Percentiles rank a stretch among this genome's conserved stretches.
These are phyloP conservation scores for Clarias fuscus DNA, from an alignment of 2,797 vertebrate genomes.

Conservation along the genomic window DNA sequence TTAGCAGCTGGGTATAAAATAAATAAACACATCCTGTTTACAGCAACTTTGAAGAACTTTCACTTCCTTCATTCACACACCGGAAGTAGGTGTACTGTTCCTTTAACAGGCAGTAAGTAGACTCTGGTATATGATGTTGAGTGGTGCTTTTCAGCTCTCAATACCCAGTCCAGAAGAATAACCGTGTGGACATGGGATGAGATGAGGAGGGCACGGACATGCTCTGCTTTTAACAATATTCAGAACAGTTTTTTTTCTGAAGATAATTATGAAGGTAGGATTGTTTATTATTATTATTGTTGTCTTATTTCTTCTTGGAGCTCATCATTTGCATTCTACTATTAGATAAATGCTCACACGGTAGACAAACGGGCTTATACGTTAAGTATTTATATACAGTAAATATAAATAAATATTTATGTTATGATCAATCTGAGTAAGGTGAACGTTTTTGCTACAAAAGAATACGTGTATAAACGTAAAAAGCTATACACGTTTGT, in stretches of 20 bases:
- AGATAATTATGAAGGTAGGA: constrained; percentile 31
- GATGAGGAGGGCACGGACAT: neutral
- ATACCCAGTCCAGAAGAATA: neutral
- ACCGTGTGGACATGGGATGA: neutral
- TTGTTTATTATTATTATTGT: neutral
- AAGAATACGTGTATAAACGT: neutral
- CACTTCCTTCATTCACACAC: constrained; percentile 20
- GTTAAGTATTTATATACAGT: neutral
- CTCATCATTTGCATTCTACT: neutral
- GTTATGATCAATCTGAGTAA: neutral
- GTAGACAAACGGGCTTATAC: neutral
- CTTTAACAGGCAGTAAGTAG: constrained; percentile 50
- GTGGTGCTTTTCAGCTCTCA: neutral
- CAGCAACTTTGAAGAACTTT: constrained; percentile 8
- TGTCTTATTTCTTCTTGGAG: neutral
- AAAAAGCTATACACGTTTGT: neutral
- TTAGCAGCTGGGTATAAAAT: constrained; percentile 10
- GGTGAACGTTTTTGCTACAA: neutral
- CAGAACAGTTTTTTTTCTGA: neutral
- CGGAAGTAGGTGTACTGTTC: constrained; percentile 37
- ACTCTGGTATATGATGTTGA: constrained; percentile 9
- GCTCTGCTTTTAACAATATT: neutral
- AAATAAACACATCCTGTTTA: constrained; percentile 29
- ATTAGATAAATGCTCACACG: neutral
- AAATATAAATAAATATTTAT: neutral